Conservation (phyloP, 2,797 vertebrate genomes). For the Dryobates pubescens region DNA sequence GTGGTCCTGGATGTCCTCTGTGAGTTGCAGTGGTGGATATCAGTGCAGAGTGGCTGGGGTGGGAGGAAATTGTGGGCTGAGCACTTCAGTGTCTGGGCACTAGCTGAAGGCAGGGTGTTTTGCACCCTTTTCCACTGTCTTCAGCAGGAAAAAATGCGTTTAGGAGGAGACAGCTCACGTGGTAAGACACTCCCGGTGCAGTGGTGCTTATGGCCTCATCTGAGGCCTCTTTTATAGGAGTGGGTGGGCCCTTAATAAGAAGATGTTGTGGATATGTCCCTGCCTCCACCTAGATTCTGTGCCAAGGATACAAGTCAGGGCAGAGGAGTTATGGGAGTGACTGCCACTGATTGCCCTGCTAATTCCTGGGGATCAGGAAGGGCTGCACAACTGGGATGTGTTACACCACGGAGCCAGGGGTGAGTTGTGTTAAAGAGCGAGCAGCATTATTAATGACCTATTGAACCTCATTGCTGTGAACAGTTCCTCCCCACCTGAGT, state of each 20-base stretch:
- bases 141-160: constrained; percentile 35
- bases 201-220: not conserved
- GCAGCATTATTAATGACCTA: not conserved
- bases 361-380: not conserved
- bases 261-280: not conserved
- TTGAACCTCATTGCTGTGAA: constrained; percentile 17
- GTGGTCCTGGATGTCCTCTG: constrained; percentile 87
- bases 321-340: not conserved
- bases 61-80: not conserved
- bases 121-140: not conserved
- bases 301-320: constrained; percentile 20
- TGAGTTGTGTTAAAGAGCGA: not conserved
- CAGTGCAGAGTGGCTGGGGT: not conserved
- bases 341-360: not conserved
- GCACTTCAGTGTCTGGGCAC: rapidly evolving
- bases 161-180: not conserved
- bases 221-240: not conserved
- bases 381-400: not conserved
- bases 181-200: constrained; percentile 47
- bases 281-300: constrained; percentile 41
- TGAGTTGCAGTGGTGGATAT: constrained; percentile 76
- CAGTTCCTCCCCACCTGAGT: constrained; percentile 82
- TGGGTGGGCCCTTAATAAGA: constrained; percentile 28
- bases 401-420: not conserved
- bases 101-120: not conserved